A percentile compares a stretch with the other conserved stretches of the same genome.
These are phyloP conservation scores for Collichthys lucidus DNA, from an alignment of 2,113 vertebrate species.

Conservation along the genomic window DNA sequence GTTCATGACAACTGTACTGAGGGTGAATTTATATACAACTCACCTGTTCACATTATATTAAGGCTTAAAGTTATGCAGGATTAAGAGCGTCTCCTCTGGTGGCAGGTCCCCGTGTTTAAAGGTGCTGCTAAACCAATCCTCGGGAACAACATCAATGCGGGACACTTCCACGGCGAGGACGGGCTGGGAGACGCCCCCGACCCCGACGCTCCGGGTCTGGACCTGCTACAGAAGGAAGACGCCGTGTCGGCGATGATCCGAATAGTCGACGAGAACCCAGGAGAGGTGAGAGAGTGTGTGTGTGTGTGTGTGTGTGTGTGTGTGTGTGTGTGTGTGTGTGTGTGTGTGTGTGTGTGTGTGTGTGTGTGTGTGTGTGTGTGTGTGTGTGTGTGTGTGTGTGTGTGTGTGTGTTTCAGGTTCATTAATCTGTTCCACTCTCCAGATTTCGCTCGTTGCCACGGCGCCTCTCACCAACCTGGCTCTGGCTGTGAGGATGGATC, in stretches of 20 bases:
- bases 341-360: no score
- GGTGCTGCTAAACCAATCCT: slow-evolving; percentile 77
- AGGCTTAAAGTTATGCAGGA: no score
- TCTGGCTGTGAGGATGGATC: slow-evolving; percentile 86
- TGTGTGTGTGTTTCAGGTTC: neutral
- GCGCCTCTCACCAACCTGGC: slow-evolving; percentile 87
- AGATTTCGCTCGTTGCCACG: slow-evolving; percentile 83
- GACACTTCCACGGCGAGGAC: slow-evolving; percentile 81
- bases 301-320: no score
- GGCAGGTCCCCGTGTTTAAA: slow-evolving; percentile 84
- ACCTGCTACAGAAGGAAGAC: slow-evolving; percentile 78
- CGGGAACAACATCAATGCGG: slow-evolving; percentile 48
- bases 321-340: no score
- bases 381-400: neutral
- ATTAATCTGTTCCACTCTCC: neutral
- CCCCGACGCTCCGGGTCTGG: slow-evolving; percentile 75
- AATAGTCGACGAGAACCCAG: slow-evolving; percentile 78
- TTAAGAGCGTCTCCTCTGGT: neutral
- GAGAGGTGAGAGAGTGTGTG: slow-evolving; percentile 84
- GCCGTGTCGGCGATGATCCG: slow-evolving; percentile 83
- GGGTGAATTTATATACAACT: no score
- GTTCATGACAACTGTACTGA: no score
- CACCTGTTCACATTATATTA: no score
- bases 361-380: neutral
- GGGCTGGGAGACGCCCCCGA: slow-evolving; percentile 84